Base-by-base conservation (phyloP, 1,140 invertebrate genomes). In the Rhagoletis zephyria region DNA sequence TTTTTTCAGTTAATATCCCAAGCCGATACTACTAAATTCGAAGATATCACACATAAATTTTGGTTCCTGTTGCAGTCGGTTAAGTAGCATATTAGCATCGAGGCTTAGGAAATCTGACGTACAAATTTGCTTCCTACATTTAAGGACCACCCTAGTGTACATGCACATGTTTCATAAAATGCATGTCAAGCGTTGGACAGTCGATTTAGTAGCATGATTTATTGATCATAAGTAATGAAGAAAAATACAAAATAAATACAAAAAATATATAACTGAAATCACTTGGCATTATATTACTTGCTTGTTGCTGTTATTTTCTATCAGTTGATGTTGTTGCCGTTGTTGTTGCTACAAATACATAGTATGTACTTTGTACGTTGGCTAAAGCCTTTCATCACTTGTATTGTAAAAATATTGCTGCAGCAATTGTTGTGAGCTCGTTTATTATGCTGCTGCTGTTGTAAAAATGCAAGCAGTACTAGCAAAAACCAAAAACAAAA, bases 221-320 rank as follows among this genome's bases (percentile, higher is more conserved):
- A 81, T 81, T 81, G 74, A 81, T 81, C 74, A 81, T 81, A 81
- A 81, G 74, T 81, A 81, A 81, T 51, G 74, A 81, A 81, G 74
- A 81, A 51, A 81, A 81, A 59, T 59, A 30, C n/a, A 81, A 81
- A 56, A 81, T 81, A 81, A 56, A 81, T 81, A 81, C 19, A 10
- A 16, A 42, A 7, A 81, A 56, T 81, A 81, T 81, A 81, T 9
- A 81, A 81, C 59, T 81, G 74, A 81, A 81, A 81, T 81, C 74
- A 81, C 48, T 81, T 56, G 16, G 74, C 74, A 81, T 56, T 81
- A 81, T 56, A 30, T 56, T 81, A 16, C n/a, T 30, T 30, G 30
- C 3, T 7, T n/a, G 74, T 56, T 81, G 45, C n/a, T 56, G 70
- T n/a, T 74, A 1, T 42, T 63, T 63, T 3, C 45, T 42, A 48